Evolutionary conservation across 2,888 invertebrate genomes (phyloP), one percentile per base, ranked within the genome.

Genomic region (Pachliopta kotzebuea): DNA sequence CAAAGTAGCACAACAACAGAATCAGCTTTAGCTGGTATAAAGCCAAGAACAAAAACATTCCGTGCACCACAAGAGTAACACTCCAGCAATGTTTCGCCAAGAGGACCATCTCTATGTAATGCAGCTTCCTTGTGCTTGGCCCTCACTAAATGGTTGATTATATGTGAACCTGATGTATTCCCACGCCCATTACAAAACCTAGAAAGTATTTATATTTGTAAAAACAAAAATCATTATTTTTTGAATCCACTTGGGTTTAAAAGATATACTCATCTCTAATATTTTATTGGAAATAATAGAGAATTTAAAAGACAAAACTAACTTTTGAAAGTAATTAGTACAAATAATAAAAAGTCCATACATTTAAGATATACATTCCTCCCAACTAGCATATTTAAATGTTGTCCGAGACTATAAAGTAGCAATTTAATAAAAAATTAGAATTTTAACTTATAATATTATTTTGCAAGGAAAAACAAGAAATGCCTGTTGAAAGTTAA

Each of bases 71-170:
- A 99, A 52, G 98, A 98, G 89, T 99, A 99, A 84, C 99, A 99
- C 85, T 99, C 99, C 67, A 99, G 91, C 60, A 99, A 94, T 0
- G 99, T 99, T 88, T 99, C 99, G 8, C 99, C 99, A 1, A 99
- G 93, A 0, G 99, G 99, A 0, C 99, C 99, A 84, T 99, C 99
- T 76, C 97, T 94, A 82, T 99, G 99, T 56, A 99, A 92, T 0
- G 98, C 98, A 0, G 99, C 99, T 90, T 99, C 99, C 93, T 99
- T 99, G 83, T 99, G 99, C 86, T 99, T 99, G n/a, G 99, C 98
- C 70, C 99, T 93, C 68, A 99, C 99, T 81, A 99, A 92, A 90
- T 99, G 99, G 86, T 99, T 99, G 74, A 99, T 97, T 73, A 99
- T 99, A 81, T 99, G 99, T 57, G 99, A 99, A 29, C 98, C 99